A percentile compares a stretch with the other conserved stretches of the same genome.
Evolutionary conservation across 2,797 vertebrate species (phyloP).

Genomic region (Sus cebifrons): DNA sequence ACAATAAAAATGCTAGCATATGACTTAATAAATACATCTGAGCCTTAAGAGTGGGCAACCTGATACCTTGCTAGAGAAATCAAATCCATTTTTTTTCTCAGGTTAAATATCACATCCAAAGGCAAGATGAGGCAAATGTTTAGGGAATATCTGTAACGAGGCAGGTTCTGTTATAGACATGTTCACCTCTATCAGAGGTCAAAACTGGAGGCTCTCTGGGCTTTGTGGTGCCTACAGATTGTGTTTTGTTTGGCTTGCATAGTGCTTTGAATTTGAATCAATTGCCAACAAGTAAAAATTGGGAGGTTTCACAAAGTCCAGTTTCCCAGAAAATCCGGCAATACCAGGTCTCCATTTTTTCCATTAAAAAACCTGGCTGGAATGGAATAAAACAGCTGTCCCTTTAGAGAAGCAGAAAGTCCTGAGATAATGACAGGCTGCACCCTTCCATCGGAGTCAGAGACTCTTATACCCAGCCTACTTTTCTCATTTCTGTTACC

Average conservation of each 20-base stretch:
- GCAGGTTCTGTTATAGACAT: slow-evolving; percentile 46
- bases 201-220: slow-evolving; percentile 32
- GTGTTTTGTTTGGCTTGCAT: slow-evolving; percentile 77
- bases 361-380: slow-evolving; percentile 50
- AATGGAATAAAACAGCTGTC: slow-evolving; percentile 40
- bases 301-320: slow-evolving; percentile 80
- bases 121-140: slow-evolving; percentile 69
- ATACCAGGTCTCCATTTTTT: slow-evolving; percentile 57
- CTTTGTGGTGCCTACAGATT: slow-evolving; percentile 55
- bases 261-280: slow-evolving; percentile 76
- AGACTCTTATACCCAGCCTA: neutral
- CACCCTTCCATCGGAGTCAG: neutral
- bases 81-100: slow-evolving; percentile 57
- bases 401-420: neutral
- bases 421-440: neutral
- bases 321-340: slow-evolving; percentile 81
- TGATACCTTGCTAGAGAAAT: slow-evolving; percentile 47
- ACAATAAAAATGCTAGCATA: neutral
- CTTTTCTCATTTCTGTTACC: neutral
- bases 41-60: neutral
- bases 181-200: slow-evolving; percentile 54
- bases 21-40: slow-evolving; percentile 57
- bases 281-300: slow-evolving; percentile 79
- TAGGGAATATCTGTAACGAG: slow-evolving; percentile 46
- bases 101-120: slow-evolving; percentile 2